Evolutionary conservation across 2,797 vertebrate species (phyloP), one percentile per base, ranked within the genome.

Genomic region (Acridotheres tristis): DNA sequence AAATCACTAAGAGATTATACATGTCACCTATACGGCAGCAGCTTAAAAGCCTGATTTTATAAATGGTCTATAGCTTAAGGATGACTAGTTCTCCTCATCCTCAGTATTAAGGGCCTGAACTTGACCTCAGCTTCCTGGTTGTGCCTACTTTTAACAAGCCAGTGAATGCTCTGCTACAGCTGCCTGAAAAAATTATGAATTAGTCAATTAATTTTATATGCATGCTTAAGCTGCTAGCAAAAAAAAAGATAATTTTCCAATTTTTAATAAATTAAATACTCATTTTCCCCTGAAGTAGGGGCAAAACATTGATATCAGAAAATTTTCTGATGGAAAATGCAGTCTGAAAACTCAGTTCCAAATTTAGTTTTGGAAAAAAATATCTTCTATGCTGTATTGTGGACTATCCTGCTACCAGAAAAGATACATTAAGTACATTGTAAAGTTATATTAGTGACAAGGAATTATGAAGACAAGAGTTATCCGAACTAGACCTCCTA

Each of bases 1-100:
- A 78, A 58, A 89, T 84, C 71, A 66, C 58, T 80, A 57, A 86
- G 58, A 85, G 81, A 89, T 57, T 80, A 91, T 51, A n/a, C 38
- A 83, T 51, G 77, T 88, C 77, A 90, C 68, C 48, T 69, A 48
- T 10, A 13, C 6, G n/a, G 48, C 40, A 90, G 71, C 36, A 78
- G 61, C 58, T 84, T 76, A 67, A 29, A 84, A 80, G 74, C 54
- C 69, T 72, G 61, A 69, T 62, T 95, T 82, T 71, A 72, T 45
- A 84, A 85, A 50, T n/a, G 34, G 11, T 29, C 19, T 69, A 3
- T 47, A 90, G 50, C 47, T 87, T 43, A 59, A 92, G 43, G 68
- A 90, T 68, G 30, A 84, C 47, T 79, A 50, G 50, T 45, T 77
- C 26, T 81, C 25, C 47, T 62, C 18, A 18, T 55, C 34, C 26